Percentiles rank a stretch among this genome's conserved stretches.
Conservation (phyloP, 2,888 invertebrate species). For the Gonocerus acuteangulatus region DNA sequence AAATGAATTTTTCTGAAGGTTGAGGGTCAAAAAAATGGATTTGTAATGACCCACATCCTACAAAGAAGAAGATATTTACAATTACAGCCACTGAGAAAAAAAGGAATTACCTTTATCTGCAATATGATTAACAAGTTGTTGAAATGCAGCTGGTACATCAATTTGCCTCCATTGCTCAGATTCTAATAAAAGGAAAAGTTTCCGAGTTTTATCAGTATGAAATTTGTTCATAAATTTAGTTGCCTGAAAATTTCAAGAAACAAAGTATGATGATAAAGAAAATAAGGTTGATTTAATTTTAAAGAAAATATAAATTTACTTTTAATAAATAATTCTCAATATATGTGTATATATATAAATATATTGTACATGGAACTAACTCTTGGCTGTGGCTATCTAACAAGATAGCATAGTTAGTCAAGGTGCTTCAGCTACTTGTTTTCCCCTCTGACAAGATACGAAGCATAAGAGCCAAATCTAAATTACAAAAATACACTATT, state of each 20-base stretch:
- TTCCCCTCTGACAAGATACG: too few relatives aligned
- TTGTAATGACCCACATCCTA: neutral
- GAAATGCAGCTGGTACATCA: slow-evolving; percentile 83
- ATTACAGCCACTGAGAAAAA: neutral
- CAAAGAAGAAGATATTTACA: neutral
- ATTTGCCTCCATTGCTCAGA: slow-evolving; percentile 90
- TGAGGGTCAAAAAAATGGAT: neutral
- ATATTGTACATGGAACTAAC: neutral
- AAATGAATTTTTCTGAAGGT: too few relatives aligned
- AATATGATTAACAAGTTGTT: slow-evolving; percentile 70
- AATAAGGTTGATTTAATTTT: neutral
- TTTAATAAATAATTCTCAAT: too few relatives aligned
- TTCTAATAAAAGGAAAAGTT: slow-evolving; percentile 76
- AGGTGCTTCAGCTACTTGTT: too few relatives aligned
- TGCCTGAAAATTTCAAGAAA: slow-evolving; percentile 57
- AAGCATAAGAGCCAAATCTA: too few relatives aligned
- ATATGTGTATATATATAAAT: neutral
- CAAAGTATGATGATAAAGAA: neutral
- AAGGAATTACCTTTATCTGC: slow-evolving; percentile 43
- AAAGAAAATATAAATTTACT: neutral
- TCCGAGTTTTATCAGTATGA: slow-evolving; percentile 78
- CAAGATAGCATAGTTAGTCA: too few relatives aligned
- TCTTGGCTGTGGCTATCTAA: neutral
- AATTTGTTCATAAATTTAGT: slow-evolving; percentile 85
- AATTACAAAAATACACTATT: too few relatives aligned